These are phyloP conservation scores for Drosophila imparisetae DNA, from an alignment of 2,888 invertebrate genomes.

Conservation along the genomic window DNA sequence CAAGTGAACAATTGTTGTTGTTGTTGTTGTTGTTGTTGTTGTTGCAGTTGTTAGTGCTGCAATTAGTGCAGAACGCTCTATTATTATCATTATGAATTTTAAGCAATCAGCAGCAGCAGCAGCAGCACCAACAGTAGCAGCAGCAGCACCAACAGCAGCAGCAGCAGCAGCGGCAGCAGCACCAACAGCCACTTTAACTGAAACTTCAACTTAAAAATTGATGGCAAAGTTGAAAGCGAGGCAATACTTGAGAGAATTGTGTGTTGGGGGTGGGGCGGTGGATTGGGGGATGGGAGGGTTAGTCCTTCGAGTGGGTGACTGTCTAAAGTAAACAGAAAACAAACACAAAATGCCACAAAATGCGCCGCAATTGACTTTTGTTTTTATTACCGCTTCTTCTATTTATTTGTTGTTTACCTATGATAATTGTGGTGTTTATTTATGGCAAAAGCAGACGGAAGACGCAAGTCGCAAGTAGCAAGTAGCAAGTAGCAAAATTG, in stretches of 20 bases:
- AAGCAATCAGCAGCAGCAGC: constrained; percentile 66
- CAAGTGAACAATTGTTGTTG: constrained; percentile 63
- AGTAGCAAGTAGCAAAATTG: background rate
- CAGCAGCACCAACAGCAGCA: constrained; percentile 3
- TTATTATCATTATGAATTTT: constrained; percentile 79
- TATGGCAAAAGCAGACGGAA: constrained; percentile 47
- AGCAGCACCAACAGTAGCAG: constrained; percentile 10
- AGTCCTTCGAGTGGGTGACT: constrained; percentile 32
- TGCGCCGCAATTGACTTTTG: constrained; percentile 65
- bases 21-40: constrained; percentile 25
- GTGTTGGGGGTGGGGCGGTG: background rate
- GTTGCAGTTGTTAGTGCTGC: constrained; percentile 45
- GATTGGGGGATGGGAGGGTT: background rate
- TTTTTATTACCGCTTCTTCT: constrained; percentile 63
- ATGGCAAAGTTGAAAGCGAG: constrained; percentile 31
- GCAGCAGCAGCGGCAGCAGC: background rate
- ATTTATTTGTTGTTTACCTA: constrained; percentile 74
- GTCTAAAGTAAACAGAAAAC: constrained; percentile 40
- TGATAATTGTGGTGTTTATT: constrained; percentile 77
- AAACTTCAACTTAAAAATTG: constrained; percentile 66
- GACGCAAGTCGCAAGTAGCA: background rate
- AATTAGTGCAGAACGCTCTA: constrained; percentile 76
- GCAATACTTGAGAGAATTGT: constrained; percentile 11
- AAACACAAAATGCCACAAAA: constrained; percentile 50
- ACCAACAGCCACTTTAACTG: constrained; percentile 37